Evolutionary conservation across 2,888 invertebrate genomes (phyloP), one percentile per base, ranked within the genome.

Genomic region (Strigamia maritima): DNA sequence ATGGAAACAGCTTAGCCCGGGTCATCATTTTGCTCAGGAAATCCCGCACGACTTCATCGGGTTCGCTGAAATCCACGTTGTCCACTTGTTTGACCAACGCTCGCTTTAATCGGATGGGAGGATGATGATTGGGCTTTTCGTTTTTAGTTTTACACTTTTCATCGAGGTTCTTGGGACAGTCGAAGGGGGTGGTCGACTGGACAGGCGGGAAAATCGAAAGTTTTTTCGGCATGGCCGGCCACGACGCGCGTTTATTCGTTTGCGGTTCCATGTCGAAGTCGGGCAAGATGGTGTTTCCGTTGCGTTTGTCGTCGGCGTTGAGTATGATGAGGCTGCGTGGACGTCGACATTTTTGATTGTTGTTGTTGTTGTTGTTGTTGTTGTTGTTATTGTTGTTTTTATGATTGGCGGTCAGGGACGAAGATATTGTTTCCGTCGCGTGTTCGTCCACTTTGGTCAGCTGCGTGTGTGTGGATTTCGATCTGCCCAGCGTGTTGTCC

Each of bases 251-350:
- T 24, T 77, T 77, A n/a, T 44, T 44, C 14, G 14, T 12, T 3
- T 12, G 0, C 4, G 44, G 80, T 14, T 78, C 38, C 31, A 28
- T 40, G n/a, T 80, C 80, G 19, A 80, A 76, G 35, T 80, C 80
- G 19, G 80, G 80, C 31, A 80, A 78, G 44, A 80, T 80, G 54
- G 79, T 80, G 31, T 80, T 80, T 10, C 80, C 80, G 22, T 80
- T 80, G 14, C 74, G 77, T 74, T 80, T 77, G 74, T 80, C 80
- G 19, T 80, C 80, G 0, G 79, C 80, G 40, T 77, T 80, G 26
- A 80, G 54, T 6, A 80, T 38, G 4, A 80, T 35, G 40, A 80
- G 60, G 75, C 80, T 80, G n/a, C 79, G 75, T 2, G 80, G 80
- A 12, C 80, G 26, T 24, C 77, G 40, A 19, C 24, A 26, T 75